Evolutionary conservation across 1,140 invertebrate species (phyloP), one percentile per base, ranked within the genome.

Genomic region (Conus betulinus): DNA sequence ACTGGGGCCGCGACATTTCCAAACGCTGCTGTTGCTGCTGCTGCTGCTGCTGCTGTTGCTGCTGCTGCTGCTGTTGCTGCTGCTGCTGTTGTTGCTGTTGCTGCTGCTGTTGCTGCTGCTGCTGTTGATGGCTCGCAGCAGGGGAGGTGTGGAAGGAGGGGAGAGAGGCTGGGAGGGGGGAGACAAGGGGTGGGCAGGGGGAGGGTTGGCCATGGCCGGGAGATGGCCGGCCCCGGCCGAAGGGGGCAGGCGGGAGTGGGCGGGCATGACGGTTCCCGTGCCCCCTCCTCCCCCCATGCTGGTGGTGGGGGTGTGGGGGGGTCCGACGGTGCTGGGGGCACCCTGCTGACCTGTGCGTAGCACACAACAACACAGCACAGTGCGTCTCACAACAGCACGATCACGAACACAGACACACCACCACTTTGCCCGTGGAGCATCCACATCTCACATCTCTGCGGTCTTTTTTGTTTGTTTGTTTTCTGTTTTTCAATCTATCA

Each of bases 131-230:
- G 79, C 3, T 53, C 27, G 84, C 10, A 17, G 67, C 51, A 7
- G 84, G 67, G 63, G 52, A 52, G 10, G 63, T 17, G 23, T 25
- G 84, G n/a, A 67, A 86, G 84, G 67, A 76, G 84, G 67, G 51
- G 84, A 76, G 25, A 84, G 82, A 15, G 82, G 82, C n/a, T 86
- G 84, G 63, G 84, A 23, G 67, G 84, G 84, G 51, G 84, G 84
- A 7, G 84, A 86, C 67, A 86, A 15, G 84, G n/a, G 51, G 74
- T 67, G 84, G 84, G 57, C 39, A 3, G 57, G n/a, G 67, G 84
- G 84, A 67, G 17, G 84, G 84, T n/a, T 84, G 63, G 84, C 27
- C 52, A 86, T n/a, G 67, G 67, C n/a, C 8, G 63, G 63, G 7
- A 76, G 67, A n/a, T 86, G 84, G 57, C 84, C 57, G 20, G 53